These are phyloP conservation scores for Lamellibrachia luymesi DNA, from an alignment of 1,140 invertebrate genomes.

Conservation along the genomic window DNA sequence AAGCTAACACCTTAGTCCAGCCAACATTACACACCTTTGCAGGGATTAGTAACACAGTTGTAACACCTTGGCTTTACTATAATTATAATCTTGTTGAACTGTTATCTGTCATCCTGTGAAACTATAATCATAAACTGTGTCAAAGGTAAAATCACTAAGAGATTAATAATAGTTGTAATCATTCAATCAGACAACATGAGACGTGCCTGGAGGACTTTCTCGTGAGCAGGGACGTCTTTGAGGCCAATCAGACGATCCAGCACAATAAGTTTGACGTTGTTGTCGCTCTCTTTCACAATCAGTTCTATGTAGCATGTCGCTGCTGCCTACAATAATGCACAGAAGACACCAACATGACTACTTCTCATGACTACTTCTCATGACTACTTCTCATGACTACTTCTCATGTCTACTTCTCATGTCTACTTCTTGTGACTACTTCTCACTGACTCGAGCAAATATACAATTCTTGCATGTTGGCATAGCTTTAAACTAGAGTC, in stretches of 20 bases:
- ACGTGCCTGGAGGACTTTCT: slow-evolving; percentile 79
- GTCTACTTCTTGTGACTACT: background rate
- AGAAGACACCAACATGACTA: background rate
- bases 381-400: too few relatives aligned
- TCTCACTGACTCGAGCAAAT: background rate
- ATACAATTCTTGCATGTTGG: background rate
- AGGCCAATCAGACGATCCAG: slow-evolving; percentile 89
- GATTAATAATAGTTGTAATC: too few relatives aligned
- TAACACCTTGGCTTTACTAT: too few relatives aligned
- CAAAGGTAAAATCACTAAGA: too few relatives aligned
- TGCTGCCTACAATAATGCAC: slow-evolving; percentile 68
- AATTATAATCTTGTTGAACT: too few relatives aligned
- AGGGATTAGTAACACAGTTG: too few relatives aligned
- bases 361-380: too few relatives aligned
- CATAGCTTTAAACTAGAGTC: background rate
- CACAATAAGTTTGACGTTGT: slow-evolving; percentile 99
- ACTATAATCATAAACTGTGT: too few relatives aligned
- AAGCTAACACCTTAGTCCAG: too few relatives aligned
- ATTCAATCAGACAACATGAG: background rate
- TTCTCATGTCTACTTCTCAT: too few relatives aligned
- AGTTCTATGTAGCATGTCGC: slow-evolving; percentile 97
- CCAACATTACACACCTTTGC: too few relatives aligned
- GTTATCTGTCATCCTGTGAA: too few relatives aligned
- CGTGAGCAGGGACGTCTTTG: slow-evolving; percentile 73
- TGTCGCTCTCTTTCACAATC: slow-evolving; percentile 98